phyloP scores from a whole-genome alignment of 2,113 vertebrate species.

The Neolamprologus sp. region DNA sequence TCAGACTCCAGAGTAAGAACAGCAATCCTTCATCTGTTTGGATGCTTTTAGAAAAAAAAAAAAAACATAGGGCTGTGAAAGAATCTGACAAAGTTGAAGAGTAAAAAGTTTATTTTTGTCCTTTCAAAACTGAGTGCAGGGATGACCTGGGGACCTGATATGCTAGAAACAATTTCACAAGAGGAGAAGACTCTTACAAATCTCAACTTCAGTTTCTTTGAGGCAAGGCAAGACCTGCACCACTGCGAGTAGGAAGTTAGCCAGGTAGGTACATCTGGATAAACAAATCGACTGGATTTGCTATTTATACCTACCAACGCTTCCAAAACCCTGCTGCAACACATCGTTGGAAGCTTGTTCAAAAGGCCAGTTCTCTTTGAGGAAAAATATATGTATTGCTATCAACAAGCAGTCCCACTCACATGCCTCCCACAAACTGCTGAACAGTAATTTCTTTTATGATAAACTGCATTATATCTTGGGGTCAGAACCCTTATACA shows the following conservation, averaged over 20 bases:
- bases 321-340: neutral
- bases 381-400: neutral
- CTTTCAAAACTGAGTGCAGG: neutral
- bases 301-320: neutral
- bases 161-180: neutral
- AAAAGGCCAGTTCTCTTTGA: neutral
- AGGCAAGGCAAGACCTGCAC: neutral
- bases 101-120: neutral
- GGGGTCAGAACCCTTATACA: slow-evolving; percentile 27
- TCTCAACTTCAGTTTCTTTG: neutral
- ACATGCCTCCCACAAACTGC: slow-evolving; percentile 2
- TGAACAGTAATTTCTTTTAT: slow-evolving; percentile 47
- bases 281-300: neutral
- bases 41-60: neutral
- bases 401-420: neutral
- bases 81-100: neutral
- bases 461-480: slow-evolving; percentile 31
- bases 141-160: neutral
- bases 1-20: neutral
- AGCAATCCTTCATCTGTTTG: neutral
- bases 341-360: neutral
- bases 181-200: neutral
- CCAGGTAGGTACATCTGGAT: neutral
- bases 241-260: neutral
- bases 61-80: neutral